phyloP scores from a whole-genome alignment of 2,888 invertebrate species.

The Ernsta delagoae region DNA sequence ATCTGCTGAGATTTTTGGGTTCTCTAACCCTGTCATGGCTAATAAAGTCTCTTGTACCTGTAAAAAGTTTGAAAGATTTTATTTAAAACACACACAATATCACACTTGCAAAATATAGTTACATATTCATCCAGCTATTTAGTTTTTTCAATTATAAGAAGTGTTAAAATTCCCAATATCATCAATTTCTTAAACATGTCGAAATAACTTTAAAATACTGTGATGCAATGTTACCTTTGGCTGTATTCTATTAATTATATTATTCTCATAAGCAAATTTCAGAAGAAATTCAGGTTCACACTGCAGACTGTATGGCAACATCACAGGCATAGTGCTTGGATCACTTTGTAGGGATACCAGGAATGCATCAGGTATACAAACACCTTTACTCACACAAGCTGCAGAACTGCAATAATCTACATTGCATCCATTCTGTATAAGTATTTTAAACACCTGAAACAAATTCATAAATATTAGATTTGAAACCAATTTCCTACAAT shows the following conservation, averaged over 20 bases:
- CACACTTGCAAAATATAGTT: too few relatives aligned
- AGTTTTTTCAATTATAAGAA: too few relatives aligned
- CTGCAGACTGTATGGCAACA: conserved; percentile 69
- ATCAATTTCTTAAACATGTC: too few relatives aligned
- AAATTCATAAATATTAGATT: background rate
- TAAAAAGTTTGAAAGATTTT: conserved; percentile 43
- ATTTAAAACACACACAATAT: too few relatives aligned
- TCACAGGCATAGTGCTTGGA: conserved; percentile 57
- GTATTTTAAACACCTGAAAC: conserved; percentile 69
- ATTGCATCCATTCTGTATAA: conserved; percentile 70
- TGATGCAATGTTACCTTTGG: conserved; percentile 50
- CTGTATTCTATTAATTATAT: conserved; percentile 58
- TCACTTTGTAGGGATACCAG: conserved; percentile 64
- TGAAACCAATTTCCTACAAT: background rate
- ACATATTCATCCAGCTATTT: too few relatives aligned
- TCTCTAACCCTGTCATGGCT: conserved; percentile 56
- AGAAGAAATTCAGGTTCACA: conserved; percentile 70
- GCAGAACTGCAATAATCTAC: conserved; percentile 68
- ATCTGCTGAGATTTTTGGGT: conserved; percentile 49
- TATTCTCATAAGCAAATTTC: conserved; percentile 54
- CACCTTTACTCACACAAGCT: conserved; percentile 41
- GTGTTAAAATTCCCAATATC: too few relatives aligned
- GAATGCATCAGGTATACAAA: conserved; percentile 71
- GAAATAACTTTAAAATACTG: too few relatives aligned
- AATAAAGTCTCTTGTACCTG: conserved; percentile 64